These are phyloP conservation scores for Pangasius djambal DNA, from an alignment of 2,797 vertebrate species.

Conservation along the genomic window DNA sequence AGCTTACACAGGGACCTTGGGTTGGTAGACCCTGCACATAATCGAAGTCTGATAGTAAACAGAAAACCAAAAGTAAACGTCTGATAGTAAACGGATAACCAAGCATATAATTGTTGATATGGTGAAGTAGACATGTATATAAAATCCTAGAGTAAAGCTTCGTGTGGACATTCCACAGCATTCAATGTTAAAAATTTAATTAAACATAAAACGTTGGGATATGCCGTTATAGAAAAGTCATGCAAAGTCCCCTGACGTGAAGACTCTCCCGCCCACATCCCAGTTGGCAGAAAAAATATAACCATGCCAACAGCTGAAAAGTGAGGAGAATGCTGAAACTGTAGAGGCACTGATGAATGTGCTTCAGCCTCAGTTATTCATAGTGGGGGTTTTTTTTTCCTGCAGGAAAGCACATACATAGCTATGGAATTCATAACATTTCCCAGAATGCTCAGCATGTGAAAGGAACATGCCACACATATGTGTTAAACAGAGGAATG, in stretches of 20 bases:
- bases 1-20: not conserved
- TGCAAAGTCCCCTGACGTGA: not conserved
- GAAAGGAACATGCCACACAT: constrained; percentile 19
- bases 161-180: not conserved
- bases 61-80: no score
- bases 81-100: not conserved
- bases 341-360: not conserved
- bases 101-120: not conserved
- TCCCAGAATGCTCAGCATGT: constrained; percentile 5
- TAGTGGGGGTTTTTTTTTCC: not conserved
- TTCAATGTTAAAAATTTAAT: not conserved
- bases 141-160: not conserved
- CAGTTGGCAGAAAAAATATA: not conserved
- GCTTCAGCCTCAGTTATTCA: not conserved
- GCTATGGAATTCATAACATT: constrained; percentile 13
- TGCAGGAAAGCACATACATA: not conserved
- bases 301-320: not conserved
- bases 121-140: not conserved
- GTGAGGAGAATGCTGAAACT: constrained; percentile 1
- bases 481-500: constrained; percentile 12
- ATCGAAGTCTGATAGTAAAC: not conserved
- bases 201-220: not conserved
- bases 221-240: not conserved
- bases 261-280: not conserved
- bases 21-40: not conserved